Percentiles rank a stretch among this genome's conserved stretches.
Evolutionary conservation across 1,140 invertebrate genomes (phyloP).

Genomic region (Trichomalopsis sarcophagae): DNA sequence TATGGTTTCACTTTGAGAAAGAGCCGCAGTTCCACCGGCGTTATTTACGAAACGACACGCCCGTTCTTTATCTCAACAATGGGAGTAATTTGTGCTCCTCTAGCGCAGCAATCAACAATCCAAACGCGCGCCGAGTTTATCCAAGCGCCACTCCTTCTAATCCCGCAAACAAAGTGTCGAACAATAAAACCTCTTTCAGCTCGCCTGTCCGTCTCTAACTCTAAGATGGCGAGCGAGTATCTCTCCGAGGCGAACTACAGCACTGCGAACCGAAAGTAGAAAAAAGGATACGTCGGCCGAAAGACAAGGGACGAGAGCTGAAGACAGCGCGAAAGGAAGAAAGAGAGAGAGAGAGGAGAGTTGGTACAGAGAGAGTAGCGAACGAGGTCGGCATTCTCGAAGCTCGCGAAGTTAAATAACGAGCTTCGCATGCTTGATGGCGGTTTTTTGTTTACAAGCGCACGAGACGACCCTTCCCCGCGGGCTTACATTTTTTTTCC

Average conservation of each 20-base stretch:
- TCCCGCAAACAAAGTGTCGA: slow-evolving; percentile 51
- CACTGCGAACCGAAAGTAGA: not conserved
- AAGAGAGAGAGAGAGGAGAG: no score
- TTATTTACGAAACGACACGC: slow-evolving; percentile 41
- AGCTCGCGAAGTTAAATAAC: slow-evolving; percentile 57
- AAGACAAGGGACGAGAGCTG: slow-evolving; percentile 25
- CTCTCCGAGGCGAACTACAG: slow-evolving; percentile 3
- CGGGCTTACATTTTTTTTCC: not conserved
- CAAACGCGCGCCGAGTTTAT: slow-evolving; percentile 33
- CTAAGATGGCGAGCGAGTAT: no score
- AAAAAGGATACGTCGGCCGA: not conserved
- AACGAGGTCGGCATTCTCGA: slow-evolving; percentile 27
- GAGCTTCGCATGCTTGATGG: slow-evolving; percentile 58
- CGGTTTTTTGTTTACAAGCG: slow-evolving; percentile 58
- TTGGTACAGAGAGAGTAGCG: not conserved
- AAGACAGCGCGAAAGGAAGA: slow-evolving; percentile 11
- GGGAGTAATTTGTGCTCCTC: slow-evolving; percentile 38
- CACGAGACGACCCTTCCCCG: not conserved
- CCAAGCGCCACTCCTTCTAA: slow-evolving; percentile 24
- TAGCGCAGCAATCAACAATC: slow-evolving; percentile 28
- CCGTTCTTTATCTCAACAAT: slow-evolving; percentile 44
- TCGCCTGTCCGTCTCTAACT: not conserved
- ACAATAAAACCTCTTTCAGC: slow-evolving; percentile 37
- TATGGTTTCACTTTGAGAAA: slow-evolving; percentile 44
- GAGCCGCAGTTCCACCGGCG: not conserved